These are phyloP conservation scores for Heliothis subflexa DNA, from an alignment of 1,140 invertebrate genomes.

Conservation along the genomic window DNA sequence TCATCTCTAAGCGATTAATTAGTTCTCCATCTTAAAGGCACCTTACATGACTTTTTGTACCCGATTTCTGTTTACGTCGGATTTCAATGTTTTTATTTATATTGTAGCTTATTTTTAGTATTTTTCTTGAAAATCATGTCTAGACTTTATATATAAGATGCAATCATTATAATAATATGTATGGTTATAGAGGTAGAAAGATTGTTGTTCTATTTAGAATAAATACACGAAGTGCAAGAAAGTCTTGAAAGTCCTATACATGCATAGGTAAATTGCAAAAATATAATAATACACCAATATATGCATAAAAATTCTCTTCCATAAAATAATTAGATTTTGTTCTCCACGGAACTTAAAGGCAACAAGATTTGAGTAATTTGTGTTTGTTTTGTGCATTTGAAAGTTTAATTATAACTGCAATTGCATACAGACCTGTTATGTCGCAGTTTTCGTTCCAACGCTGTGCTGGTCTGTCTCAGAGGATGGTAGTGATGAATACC, in stretches of 20 bases:
- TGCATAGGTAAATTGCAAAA: no score
- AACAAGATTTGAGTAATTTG: background rate
- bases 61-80: conserved; percentile 18
- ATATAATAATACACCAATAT: no score
- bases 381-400: background rate
- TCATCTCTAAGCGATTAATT: conserved; percentile 73
- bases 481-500: conserved; percentile 65
- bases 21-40: conserved; percentile 68
- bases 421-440: conserved; percentile 63
- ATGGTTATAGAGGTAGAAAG: no score
- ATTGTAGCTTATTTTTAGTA: background rate
- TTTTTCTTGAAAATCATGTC: background rate
- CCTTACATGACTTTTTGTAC: conserved; percentile 13
- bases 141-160: no score
- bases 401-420: conserved; percentile 18
- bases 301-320: no score
- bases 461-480: conserved; percentile 62
- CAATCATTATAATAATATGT: no score
- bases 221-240: no score
- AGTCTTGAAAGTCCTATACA: no score
- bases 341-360: background rate
- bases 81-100: conserved; percentile 1
- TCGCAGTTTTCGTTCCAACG: conserved; percentile 70
- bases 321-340: no score
- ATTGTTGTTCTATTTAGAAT: no score